Evolutionary conservation across 2,888 invertebrate genomes (phyloP).

Genomic region (Parnassius smintheus): DNA sequence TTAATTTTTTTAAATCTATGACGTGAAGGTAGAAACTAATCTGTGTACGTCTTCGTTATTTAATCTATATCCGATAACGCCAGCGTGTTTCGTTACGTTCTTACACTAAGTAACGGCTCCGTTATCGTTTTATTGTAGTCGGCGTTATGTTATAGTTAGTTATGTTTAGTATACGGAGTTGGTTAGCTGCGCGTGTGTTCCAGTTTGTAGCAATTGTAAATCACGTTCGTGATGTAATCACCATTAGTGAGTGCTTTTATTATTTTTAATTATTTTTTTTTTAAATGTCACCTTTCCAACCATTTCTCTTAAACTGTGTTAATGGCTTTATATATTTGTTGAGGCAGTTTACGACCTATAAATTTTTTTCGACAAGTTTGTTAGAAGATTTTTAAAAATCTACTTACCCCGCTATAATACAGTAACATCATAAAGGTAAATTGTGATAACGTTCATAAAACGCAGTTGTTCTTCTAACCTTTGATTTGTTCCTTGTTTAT

Average conservation of each 20-base stretch:
- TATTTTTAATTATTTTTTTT: not conserved
- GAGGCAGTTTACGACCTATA: too few relatives aligned
- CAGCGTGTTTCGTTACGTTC: constrained; percentile 32
- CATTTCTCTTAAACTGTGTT: not conserved
- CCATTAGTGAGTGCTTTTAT: not conserved
- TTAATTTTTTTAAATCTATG: too few relatives aligned
- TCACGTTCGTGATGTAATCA: not conserved
- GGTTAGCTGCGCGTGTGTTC: constrained; percentile 1
- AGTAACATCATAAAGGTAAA: not conserved
- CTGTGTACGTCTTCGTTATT: constrained; percentile 25
- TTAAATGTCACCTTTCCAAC: not conserved
- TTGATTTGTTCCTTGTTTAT: constrained; percentile 22
- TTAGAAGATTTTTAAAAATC: not conserved
- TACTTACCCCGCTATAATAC: not conserved
- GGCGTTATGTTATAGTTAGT: constrained; percentile 6
- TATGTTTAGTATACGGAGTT: constrained; percentile 13
- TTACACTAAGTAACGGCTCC: constrained; percentile 31
- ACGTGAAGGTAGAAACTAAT: constrained; percentile 16
- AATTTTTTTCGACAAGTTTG: too few relatives aligned
- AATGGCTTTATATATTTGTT: too few relatives aligned
- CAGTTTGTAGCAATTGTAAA: constrained; percentile 1
- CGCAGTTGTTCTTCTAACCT: constrained; percentile 1
- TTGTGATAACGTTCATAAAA: not conserved
- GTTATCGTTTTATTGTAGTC: constrained; percentile 34
- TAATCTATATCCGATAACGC: constrained; percentile 33